Percentiles rank a stretch among this genome's conserved stretches.
Conservation (phyloP, 64 coral and sea anemone species). For the Platygyra sinensis region DNA sequence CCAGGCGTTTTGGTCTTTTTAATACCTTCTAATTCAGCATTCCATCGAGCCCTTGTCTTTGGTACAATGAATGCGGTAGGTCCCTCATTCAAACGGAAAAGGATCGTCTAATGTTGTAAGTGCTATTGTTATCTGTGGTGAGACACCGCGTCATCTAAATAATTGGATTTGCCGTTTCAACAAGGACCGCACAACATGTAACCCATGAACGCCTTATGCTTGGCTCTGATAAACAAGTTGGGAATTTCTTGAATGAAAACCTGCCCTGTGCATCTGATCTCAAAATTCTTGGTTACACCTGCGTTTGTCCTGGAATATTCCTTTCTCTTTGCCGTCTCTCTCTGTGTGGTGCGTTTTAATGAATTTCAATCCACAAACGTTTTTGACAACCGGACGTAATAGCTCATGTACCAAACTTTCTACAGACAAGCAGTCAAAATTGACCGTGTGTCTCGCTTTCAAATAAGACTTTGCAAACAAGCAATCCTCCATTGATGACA, state of each 20-base stretch:
- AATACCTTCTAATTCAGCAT: not conserved
- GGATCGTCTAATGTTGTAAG: not conserved
- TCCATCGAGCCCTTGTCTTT: not conserved
- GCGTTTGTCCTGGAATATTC: not conserved
- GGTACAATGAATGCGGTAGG: slow-evolving; percentile 3
- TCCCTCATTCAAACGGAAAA: slow-evolving; percentile 7
- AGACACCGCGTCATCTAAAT: not conserved
- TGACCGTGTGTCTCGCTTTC: no score
- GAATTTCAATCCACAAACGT: no score
- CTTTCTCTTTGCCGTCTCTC: no score
- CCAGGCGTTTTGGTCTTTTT: not conserved
- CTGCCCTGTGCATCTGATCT: not conserved
- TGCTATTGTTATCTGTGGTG: slow-evolving; percentile 11
- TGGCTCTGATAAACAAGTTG: not conserved
- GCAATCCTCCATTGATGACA: no score
- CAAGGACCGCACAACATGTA: not conserved
- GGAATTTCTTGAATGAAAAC: not conserved
- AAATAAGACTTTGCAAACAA: no score
- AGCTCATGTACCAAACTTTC: no score
- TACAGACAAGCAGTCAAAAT: no score
- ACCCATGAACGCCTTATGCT: not conserved
- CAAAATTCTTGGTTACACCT: not conserved
- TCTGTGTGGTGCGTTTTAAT: no score
- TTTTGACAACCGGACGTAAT: no score
- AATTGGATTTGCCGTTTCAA: not conserved